A percentile compares a stretch with the other conserved stretches of the same genome.
Conservation (phyloP, 2,113 vertebrate species). For the Melospiza melodia region DNA sequence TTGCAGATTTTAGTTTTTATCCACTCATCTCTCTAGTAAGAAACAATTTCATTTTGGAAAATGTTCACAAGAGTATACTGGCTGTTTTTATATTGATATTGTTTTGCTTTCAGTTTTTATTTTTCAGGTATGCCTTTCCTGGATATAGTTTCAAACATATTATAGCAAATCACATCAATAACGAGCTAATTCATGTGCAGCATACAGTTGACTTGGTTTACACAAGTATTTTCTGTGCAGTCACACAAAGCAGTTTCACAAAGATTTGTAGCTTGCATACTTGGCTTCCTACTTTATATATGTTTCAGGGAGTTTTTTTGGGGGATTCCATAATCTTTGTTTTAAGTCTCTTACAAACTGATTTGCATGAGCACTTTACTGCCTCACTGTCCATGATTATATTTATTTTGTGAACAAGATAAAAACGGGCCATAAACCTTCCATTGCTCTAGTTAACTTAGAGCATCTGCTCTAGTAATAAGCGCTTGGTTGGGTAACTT, state of each 20-base stretch:
- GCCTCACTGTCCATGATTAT: not conserved
- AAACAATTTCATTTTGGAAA: not conserved
- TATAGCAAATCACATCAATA: not conserved
- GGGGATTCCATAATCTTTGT: not conserved
- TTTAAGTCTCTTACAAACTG: not conserved
- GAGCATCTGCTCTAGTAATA: constrained; percentile 30
- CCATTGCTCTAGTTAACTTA: not conserved
- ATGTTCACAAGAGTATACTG: not conserved
- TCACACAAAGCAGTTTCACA: not conserved
- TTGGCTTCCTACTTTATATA: not conserved
- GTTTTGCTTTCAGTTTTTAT: not conserved
- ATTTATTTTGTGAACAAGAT: constrained; percentile 22
- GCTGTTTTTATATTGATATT: not conserved
- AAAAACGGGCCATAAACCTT: constrained; percentile 37
- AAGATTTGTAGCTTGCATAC: not conserved
- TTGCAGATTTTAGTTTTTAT: not conserved
- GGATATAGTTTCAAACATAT: not conserved
- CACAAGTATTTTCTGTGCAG: not conserved
- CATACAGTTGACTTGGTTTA: not conserved
- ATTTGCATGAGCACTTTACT: not conserved
- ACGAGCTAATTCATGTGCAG: not conserved
- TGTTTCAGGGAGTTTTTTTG: not conserved
- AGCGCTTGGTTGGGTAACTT: not conserved
- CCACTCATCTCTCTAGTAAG: not conserved
- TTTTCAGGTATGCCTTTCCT: not conserved